phyloP scores from a whole-genome alignment of 2,888 invertebrate species.

The Oligia latruncula region DNA sequence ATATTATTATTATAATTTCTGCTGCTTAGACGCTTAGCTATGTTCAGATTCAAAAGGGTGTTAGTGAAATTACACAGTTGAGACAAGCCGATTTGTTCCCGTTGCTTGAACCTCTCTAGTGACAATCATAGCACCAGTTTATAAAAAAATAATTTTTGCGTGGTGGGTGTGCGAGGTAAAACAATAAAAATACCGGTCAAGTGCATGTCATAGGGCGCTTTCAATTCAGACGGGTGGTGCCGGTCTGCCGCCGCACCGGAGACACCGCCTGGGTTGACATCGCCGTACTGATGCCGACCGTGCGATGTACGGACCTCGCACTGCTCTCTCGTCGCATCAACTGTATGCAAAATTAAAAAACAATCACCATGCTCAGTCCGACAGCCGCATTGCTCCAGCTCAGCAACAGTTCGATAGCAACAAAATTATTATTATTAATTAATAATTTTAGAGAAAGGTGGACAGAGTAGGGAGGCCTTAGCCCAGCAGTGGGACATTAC shows the following conservation, averaged over 20 bases:
- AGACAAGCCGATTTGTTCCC: neutral
- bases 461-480: neutral
- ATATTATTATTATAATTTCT: neutral
- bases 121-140: neutral
- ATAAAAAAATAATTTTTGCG: too few relatives aligned
- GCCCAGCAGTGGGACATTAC: neutral
- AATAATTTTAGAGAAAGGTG: neutral
- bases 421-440: neutral
- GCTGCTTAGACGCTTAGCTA: neutral
- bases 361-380: neutral
- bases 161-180: neutral
- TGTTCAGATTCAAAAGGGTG: neutral
- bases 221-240: slow-evolving; percentile 39
- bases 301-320: slow-evolving; percentile 37
- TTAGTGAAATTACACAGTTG: neutral
- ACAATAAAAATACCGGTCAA: slow-evolving; percentile 28
- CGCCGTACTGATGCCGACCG: slow-evolving; percentile 38
- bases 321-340: slow-evolving; percentile 42
- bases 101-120: neutral
- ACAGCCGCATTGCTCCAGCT: slow-evolving; percentile 7
- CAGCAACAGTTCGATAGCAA: neutral
- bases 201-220: slow-evolving; percentile 43
- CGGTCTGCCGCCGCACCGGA: slow-evolving; percentile 26
- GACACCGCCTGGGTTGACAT: slow-evolving; percentile 22
- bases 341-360: slow-evolving; percentile 21